A percentile compares a stretch with the other conserved stretches of the same genome.
These are phyloP conservation scores for Cyclophora punctaria DNA, from an alignment of 2,888 invertebrate genomes.

Conservation along the genomic window DNA sequence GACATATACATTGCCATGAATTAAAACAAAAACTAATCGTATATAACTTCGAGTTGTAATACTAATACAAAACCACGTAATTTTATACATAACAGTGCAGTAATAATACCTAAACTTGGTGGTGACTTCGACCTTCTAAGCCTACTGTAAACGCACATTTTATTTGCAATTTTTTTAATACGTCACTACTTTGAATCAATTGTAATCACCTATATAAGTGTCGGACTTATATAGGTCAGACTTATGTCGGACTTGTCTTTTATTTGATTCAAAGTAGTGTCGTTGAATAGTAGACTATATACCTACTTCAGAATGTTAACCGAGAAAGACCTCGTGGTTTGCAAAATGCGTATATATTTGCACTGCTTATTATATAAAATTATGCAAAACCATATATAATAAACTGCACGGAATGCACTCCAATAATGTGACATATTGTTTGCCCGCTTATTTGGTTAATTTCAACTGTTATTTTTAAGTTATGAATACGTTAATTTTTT, in stretches of 20 bases:
- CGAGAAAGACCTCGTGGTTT: conserved; percentile 25
- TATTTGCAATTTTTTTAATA: conserved; percentile 12
- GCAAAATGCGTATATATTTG: conserved; percentile 52
- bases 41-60: conserved; percentile 26
- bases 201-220: not conserved
- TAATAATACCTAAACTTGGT: conserved; percentile 28
- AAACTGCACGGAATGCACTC: conserved; percentile 60
- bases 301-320: conserved; percentile 6
- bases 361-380: conserved; percentile 67
- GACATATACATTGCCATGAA: conserved; percentile 25
- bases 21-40: conserved; percentile 25
- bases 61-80: conserved; percentile 38
- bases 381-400: conserved; percentile 30
- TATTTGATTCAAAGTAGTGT: conserved; percentile 10
- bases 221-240: no score
- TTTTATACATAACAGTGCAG: conserved; percentile 49
- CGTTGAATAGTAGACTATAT: conserved; percentile 5
- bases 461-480: conserved; percentile 22
- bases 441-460: conserved; percentile 58
- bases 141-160: conserved; percentile 12
- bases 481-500: no score
- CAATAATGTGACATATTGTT: conserved; percentile 48
- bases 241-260: no score
- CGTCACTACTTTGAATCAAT: conserved; percentile 4
- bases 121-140: conserved; percentile 17